Base-by-base conservation (phyloP, 2,888 invertebrate genomes). In the Synergus laeviventris region DNA sequence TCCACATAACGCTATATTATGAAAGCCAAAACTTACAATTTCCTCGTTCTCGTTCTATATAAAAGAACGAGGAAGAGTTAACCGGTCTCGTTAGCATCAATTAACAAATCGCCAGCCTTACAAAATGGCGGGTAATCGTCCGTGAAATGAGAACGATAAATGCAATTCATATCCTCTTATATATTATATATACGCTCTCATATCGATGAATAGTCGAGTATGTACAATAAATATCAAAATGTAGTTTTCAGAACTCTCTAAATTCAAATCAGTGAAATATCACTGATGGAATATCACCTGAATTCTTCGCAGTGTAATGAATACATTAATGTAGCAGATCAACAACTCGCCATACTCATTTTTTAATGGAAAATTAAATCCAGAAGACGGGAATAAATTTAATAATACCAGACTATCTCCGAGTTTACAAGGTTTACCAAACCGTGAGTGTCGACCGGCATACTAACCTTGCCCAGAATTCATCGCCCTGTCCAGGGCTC, bases 401-500 rank as follows among this genome's bases (percentile, higher is more conserved):
- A 5, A 31, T 31, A 31, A 31, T 31, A 31, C 5, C 7, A 5
- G 31, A 31, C 31, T 31, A 31, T 31, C 5, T 31, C 7, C 7
- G 31, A 2, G 7, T 31, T 31, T 31, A 5, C 31, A 31, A 42
- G 42, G 42, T 42, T 80, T 80, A 82, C 81, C 83, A 79, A 83
- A 81, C 79, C 82, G 79, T 79, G 82, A n/a, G n/a, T 81, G 79
- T 81, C 81, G 80, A 76, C 77, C 87, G 87, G 85, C 87, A 87
- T 86, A 86, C 83, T 87, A 87, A 87, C 87, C 87, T 86, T 87
- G 86, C 87, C 86, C 85, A 85, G 18, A 45, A 31, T 62, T 74
- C 74, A 66, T 42, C 42, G 42, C 42, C 11, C 14, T 42, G 42
- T 42, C 11, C 42, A 42, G 7, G 14, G 12, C 11, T 11, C 11